Conservation (phyloP, 2,888 invertebrate species). For the Lordiphosa andalusiaca region DNA sequence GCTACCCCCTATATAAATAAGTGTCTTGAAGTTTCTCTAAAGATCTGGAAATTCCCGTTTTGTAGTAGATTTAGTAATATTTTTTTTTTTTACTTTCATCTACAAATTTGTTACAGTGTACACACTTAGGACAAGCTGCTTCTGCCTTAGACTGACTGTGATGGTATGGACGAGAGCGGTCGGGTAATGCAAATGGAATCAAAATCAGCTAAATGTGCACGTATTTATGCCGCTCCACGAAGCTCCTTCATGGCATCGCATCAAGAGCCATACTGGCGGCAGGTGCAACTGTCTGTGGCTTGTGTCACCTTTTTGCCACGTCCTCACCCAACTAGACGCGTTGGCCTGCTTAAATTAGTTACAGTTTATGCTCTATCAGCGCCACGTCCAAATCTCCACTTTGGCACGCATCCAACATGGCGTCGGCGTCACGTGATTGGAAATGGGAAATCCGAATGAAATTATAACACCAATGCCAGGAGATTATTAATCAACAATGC, state of each 20-base stretch:
- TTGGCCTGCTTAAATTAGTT: slow-evolving; percentile 25
- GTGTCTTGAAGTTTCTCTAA: too few relatives aligned
- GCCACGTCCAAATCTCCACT: slow-evolving; percentile 26
- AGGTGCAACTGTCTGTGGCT: slow-evolving; percentile 7
- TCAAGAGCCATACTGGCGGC: slow-evolving; percentile 4
- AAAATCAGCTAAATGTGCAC: slow-evolving; percentile 22
- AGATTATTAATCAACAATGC: slow-evolving; percentile 19
- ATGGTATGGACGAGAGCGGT: too few relatives aligned
- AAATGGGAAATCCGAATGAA: slow-evolving; percentile 18
- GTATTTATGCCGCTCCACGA: slow-evolving; percentile 25
- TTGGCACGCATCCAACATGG: slow-evolving; percentile 25
- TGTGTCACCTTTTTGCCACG: slow-evolving; percentile 3
- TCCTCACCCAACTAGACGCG: slow-evolving; percentile 1
- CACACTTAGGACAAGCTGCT: background rate
- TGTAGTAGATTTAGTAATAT: too few relatives aligned
- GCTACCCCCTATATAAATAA: too few relatives aligned
- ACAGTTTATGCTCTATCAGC: slow-evolving; percentile 25
- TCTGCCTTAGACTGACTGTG: too few relatives aligned
- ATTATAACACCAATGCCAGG: slow-evolving; percentile 15
- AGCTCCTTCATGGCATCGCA: slow-evolving; percentile 2
- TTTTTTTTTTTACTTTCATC: too few relatives aligned
- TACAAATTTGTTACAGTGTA: too few relatives aligned
- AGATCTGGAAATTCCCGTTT: too few relatives aligned
- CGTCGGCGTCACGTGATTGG: slow-evolving; percentile 14
- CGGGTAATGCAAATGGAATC: slow-evolving; percentile 18